Evolutionary conservation across 1,140 invertebrate species (phyloP).

Genomic region (Drosophila insularis): DNA sequence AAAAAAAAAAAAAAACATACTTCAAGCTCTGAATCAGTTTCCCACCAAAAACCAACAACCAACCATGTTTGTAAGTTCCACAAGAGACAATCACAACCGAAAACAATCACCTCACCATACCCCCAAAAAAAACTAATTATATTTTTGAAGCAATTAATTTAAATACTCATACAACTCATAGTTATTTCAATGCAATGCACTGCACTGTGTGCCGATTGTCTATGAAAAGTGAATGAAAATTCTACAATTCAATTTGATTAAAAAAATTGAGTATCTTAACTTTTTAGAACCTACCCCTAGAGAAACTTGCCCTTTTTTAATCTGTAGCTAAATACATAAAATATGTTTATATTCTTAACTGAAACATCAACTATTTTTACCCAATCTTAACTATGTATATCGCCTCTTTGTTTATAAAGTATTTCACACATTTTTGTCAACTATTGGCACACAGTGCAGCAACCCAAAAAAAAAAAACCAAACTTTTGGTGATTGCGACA

Average conservation of each 20-base stretch:
- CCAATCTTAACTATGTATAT: no score
- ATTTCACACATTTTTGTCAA: background rate
- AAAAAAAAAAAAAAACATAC: background rate
- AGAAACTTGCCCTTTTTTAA: no score
- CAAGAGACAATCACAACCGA: constrained; percentile 22
- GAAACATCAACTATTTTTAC: no score
- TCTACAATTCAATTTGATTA: no score
- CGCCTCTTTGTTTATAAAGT: no score
- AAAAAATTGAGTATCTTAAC: no score
- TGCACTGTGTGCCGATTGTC: background rate
- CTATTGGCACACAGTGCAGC: background rate
- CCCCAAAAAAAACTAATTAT: constrained; percentile 40
- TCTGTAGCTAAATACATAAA: no score
- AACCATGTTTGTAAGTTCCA: constrained; percentile 29
- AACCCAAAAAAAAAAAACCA: background rate
- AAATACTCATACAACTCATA: background rate
- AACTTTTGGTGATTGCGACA: constrained; percentile 51
- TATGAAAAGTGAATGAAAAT: constrained; percentile 9
- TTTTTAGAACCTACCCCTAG: no score
- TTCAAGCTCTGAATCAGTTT: constrained; percentile 11
- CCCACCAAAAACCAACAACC: constrained; percentile 12
- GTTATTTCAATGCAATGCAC: background rate
- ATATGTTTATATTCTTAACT: no score
- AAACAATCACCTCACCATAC: background rate
- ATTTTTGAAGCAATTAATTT: constrained; percentile 52